Percentiles rank a stretch among this genome's conserved stretches.
Evolutionary conservation across 1,140 invertebrate genomes (phyloP).

Genomic region (Drosophila gunungcola): DNA sequence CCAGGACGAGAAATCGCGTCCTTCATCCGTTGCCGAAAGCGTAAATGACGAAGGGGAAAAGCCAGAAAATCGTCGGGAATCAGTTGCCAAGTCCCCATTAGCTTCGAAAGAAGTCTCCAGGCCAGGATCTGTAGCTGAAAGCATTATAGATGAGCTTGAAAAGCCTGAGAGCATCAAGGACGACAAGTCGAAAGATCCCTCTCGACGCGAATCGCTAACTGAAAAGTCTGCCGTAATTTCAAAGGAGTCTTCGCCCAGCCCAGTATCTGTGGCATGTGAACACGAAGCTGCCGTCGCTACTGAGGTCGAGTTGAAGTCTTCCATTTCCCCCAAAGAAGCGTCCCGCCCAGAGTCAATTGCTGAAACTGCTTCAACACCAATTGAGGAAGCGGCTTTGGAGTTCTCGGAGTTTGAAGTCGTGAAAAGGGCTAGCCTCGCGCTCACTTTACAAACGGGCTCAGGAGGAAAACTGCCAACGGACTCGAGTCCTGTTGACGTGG

Average conservation of each 20-base stretch:
- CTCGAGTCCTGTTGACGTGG: conserved; percentile 74
- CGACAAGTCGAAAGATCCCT: conserved; percentile 9
- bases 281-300: neutral
- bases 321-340: conserved; percentile 48
- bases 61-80: conserved; percentile 34
- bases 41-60: conserved; percentile 12
- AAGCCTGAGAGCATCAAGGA: neutral
- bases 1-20: conserved; percentile 21
- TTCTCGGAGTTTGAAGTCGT: conserved; percentile 31
- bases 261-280: conserved; percentile 27
- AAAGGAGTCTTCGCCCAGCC: conserved; percentile 21
- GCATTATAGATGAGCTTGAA: neutral
- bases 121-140: conserved; percentile 5
- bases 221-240: neutral
- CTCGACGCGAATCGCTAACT: conserved; percentile 30
- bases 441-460: conserved; percentile 20
- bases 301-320: conserved; percentile 19
- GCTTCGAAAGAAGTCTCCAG: conserved; percentile 12
- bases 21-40: conserved; percentile 14
- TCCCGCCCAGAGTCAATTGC: conserved; percentile 52
- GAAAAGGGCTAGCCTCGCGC: conserved; percentile 17
- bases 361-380: conserved; percentile 57
- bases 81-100: conserved; percentile 3
- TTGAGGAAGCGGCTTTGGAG: conserved; percentile 57
- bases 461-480: conserved; percentile 51